Evolutionary conservation across 2,113 vertebrate genomes (phyloP).

Genomic region (Scomber japonicus): DNA sequence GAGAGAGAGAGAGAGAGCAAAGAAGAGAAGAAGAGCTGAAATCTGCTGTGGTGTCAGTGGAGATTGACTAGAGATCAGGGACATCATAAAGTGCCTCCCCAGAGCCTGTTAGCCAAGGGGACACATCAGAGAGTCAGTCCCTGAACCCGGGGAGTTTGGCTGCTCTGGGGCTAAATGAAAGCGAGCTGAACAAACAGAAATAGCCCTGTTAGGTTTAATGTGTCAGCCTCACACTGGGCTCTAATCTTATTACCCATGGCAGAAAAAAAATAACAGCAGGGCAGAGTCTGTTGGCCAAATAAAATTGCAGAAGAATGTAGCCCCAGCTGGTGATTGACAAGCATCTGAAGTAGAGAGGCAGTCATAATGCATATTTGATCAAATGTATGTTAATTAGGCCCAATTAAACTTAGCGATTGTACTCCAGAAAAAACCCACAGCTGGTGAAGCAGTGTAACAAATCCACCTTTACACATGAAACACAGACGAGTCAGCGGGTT

Average conservation of each 20-base stretch:
- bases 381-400: constrained; percentile 29
- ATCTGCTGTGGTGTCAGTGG: constrained; percentile 48
- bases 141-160: constrained; percentile 38
- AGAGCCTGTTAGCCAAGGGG: constrained; percentile 57
- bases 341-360: not conserved
- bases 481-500: not conserved
- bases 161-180: constrained; percentile 66
- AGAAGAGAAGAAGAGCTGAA: constrained; percentile 35
- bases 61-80: constrained; percentile 64
- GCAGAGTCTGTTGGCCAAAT: constrained; percentile 15
- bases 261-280: constrained; percentile 11
- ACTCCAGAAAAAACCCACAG: constrained; percentile 1
- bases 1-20: constrained; percentile 17
- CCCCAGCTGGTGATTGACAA: not conserved
- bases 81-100: constrained; percentile 53
- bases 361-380: not conserved
- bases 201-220: constrained; percentile 58
- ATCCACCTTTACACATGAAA: constrained; percentile 18
- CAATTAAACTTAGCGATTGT: not conserved
- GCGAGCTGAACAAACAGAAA: constrained; percentile 76
- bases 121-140: constrained; percentile 66
- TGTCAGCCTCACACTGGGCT: constrained; percentile 47
- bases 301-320: constrained; percentile 30
- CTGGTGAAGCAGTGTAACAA: constrained; percentile 3
- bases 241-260: constrained; percentile 68